These are phyloP conservation scores for Vanessa atalanta DNA, from an alignment of 1,140 invertebrate species.

Conservation along the genomic window DNA sequence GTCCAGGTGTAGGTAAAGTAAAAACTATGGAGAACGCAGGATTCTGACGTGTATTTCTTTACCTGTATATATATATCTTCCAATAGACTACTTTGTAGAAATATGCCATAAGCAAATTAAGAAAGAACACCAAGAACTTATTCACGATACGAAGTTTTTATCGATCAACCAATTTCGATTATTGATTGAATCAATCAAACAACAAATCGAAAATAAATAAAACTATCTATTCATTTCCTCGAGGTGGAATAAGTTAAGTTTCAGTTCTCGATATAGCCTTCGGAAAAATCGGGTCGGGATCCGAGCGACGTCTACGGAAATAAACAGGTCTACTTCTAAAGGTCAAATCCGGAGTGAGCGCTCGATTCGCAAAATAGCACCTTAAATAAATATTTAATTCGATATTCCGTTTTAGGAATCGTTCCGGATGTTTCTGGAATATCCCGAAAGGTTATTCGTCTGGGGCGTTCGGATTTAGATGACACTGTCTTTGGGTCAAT, in stretches of 20 bases:
- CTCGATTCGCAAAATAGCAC: slow-evolving; percentile 29
- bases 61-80: too few species aligned
- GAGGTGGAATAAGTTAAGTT: slow-evolving; percentile 10
- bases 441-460: slow-evolving; percentile 16
- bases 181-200: background rate
- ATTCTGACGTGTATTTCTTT: too few species aligned
- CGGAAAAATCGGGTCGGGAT: slow-evolving; percentile 17
- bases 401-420: slow-evolving; percentile 31
- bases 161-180: background rate
- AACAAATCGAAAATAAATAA: background rate
- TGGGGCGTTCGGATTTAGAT: slow-evolving; percentile 19
- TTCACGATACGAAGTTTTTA: too few species aligned
- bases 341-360: slow-evolving; percentile 20
- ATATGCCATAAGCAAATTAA: too few species aligned
- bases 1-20: too few species aligned
- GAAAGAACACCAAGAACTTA: too few species aligned
- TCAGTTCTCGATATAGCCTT: slow-evolving; percentile 19
- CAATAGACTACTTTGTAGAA: too few species aligned
- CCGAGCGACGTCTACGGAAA: slow-evolving; percentile 31
- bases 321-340: slow-evolving; percentile 30
- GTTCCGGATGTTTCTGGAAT: slow-evolving; percentile 21
- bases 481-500: slow-evolving; percentile 14
- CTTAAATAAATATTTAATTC: slow-evolving; percentile 34
- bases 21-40: too few species aligned
- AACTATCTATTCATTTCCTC: background rate